phyloP scores from a whole-genome alignment of 2,113 vertebrate species.

The Scomber scombrus region DNA sequence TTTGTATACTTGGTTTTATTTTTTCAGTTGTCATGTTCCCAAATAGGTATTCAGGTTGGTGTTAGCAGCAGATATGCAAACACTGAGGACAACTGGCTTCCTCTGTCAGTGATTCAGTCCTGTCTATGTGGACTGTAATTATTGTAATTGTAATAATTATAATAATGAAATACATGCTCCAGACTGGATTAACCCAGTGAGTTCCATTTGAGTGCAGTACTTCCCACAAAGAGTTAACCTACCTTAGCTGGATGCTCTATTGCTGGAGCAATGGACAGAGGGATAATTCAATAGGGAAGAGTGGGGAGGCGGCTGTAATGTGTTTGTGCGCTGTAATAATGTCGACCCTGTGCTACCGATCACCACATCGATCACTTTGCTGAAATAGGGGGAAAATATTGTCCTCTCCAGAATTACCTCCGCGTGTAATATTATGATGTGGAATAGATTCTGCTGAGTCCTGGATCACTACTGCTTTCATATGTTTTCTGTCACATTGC shows the following conservation, averaged over 20 bases:
- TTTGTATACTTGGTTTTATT: too few species aligned
- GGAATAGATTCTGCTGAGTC: conserved; percentile 21
- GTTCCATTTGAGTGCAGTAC: background rate
- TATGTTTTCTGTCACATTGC: conserved; percentile 25
- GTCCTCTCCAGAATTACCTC: conserved; percentile 59
- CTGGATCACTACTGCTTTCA: conserved; percentile 5
- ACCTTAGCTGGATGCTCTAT: background rate
- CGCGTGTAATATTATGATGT: conserved; percentile 41
- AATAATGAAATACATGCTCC: too few species aligned
- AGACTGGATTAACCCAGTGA: too few species aligned
- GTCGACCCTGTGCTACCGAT: conserved; percentile 54
- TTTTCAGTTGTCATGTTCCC: too few species aligned
- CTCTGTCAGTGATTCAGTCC: too few species aligned
- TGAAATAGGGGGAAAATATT: conserved; percentile 55
- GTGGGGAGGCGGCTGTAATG: conserved; percentile 50
- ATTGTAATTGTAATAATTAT: too few species aligned
- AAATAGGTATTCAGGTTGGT: too few species aligned
- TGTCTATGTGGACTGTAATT: too few species aligned
- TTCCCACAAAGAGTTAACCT: conserved; percentile 16
- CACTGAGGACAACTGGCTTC: too few species aligned
- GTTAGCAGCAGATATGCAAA: too few species aligned
- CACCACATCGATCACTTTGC: conserved; percentile 74
- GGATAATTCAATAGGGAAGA: conserved; percentile 65
- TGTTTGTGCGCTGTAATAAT: conserved; percentile 69
- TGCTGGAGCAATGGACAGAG: conserved; percentile 44